A percentile compares a stretch with the other conserved stretches of the same genome.
These are phyloP conservation scores for Gallinago undulata DNA, from an alignment of 2,113 vertebrate genomes.

Conservation along the genomic window DNA sequence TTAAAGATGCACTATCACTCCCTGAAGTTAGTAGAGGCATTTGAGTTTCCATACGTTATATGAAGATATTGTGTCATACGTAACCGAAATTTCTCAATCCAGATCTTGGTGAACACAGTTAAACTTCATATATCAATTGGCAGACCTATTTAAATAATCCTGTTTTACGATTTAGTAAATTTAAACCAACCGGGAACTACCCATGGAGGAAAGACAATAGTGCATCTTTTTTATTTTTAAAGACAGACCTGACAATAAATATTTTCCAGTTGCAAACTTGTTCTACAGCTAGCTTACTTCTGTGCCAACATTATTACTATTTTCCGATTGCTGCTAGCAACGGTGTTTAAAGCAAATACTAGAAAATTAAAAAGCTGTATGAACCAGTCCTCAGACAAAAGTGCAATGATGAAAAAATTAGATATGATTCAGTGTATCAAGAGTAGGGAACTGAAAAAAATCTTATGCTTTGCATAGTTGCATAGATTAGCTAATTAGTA, in stretches of 20 bases:
- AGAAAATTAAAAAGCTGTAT: slow-evolving; percentile 64
- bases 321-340: slow-evolving; percentile 55
- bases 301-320: slow-evolving; percentile 45
- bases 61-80: slow-evolving; percentile 3
- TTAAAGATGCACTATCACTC: slow-evolving; percentile 61
- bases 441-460: slow-evolving; percentile 60
- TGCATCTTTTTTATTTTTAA: slow-evolving; percentile 36
- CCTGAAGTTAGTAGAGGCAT: neutral
- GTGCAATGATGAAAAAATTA: slow-evolving; percentile 60
- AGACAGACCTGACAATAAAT: slow-evolving; percentile 39
- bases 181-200: slow-evolving; percentile 10
- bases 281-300: slow-evolving; percentile 62
- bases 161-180: neutral
- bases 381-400: slow-evolving; percentile 62
- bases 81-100: slow-evolving; percentile 2
- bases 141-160: neutral
- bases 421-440: slow-evolving; percentile 75
- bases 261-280: slow-evolving; percentile 60
- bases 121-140: neutral
- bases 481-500: slow-evolving; percentile 72
- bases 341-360: slow-evolving; percentile 56
- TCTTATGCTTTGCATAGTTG: slow-evolving; percentile 54
- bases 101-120: neutral
- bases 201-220: slow-evolving; percentile 38
- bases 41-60: neutral